A percentile compares a stretch with the other conserved stretches of the same genome.
These are phyloP conservation scores for Caretta caretta DNA, from an alignment of 2,113 vertebrate species.

Conservation along the genomic window DNA sequence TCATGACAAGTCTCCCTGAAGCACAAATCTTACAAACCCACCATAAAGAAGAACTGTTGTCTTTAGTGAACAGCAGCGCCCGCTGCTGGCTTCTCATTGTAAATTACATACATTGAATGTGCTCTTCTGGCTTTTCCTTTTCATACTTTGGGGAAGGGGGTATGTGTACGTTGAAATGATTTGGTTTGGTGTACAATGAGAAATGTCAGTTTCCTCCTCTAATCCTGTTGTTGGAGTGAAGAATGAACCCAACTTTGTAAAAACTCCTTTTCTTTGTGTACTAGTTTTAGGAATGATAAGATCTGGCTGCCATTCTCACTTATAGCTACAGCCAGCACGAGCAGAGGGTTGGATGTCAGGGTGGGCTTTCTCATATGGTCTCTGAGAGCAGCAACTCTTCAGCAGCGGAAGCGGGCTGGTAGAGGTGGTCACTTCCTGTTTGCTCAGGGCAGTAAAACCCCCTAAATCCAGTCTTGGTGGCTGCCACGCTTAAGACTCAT, in stretches of 20 bases:
- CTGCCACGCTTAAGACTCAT: not conserved
- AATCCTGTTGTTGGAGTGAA: slow-evolving; percentile 52
- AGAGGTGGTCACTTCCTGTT: not conserved
- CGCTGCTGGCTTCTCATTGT: slow-evolving; percentile 18
- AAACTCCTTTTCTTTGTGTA: not conserved
- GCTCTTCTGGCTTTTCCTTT: not conserved
- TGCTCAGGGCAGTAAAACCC: not conserved
- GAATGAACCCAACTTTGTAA: slow-evolving; percentile 32
- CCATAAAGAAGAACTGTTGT: not conserved
- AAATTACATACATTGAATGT: slow-evolving; percentile 30
- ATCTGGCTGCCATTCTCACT: slow-evolving; percentile 9
- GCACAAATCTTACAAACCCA: not conserved
- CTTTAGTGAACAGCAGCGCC: not conserved
- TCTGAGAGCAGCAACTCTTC: not conserved
- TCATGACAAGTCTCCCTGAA: not conserved
- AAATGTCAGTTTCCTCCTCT: slow-evolving; percentile 12
- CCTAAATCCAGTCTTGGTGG: not conserved
- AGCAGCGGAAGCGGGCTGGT: no score
- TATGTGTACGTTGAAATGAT: slow-evolving; percentile 6
- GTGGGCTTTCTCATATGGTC: not conserved
- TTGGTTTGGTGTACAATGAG: slow-evolving; percentile 56
- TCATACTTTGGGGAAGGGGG: not conserved
- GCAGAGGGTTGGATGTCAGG: not conserved
- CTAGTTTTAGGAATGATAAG: slow-evolving; percentile 34
- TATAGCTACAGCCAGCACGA: slow-evolving; percentile 9